These are phyloP conservation scores for Scaptomyza pallida DNA, from an alignment of 1,140 invertebrate genomes.

Conservation along the genomic window DNA sequence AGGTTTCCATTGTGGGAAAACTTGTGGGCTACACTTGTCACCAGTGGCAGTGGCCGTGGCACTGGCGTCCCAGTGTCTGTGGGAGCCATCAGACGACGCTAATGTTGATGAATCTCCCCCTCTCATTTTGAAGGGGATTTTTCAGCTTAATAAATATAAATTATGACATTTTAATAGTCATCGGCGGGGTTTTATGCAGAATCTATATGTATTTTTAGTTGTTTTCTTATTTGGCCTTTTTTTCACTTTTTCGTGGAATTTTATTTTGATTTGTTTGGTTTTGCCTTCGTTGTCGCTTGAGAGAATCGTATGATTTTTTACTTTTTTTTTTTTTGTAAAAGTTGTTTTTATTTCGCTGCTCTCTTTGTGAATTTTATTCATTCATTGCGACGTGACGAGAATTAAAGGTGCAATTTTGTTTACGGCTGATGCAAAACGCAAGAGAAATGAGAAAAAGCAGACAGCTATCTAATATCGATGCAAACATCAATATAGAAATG, in stretches of 20 bases:
- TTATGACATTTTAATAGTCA: slow-evolving; percentile 63
- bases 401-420: slow-evolving; percentile 35
- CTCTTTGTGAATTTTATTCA: slow-evolving; percentile 37
- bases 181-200: slow-evolving; percentile 3
- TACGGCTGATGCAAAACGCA: neutral
- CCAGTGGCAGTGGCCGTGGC: neutral
- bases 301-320: slow-evolving; percentile 20
- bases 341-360: slow-evolving; percentile 12
- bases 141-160: slow-evolving; percentile 50
- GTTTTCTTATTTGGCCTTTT: neutral
- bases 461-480: neutral
- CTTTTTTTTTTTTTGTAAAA: too few species aligned
- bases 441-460: neutral
- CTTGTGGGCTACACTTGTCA: slow-evolving; percentile 43
- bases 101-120: slow-evolving; percentile 23
- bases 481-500: slow-evolving; percentile 16
- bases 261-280: slow-evolving; percentile 42
- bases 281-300: slow-evolving; percentile 30
- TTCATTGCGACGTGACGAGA: slow-evolving; percentile 59
- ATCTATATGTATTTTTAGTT: neutral
- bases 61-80: slow-evolving; percentile 66
- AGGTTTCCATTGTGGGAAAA: slow-evolving; percentile 25
- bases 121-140: slow-evolving; percentile 11
- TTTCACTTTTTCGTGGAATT: slow-evolving; percentile 41
- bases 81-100: slow-evolving; percentile 19